Percentiles rank a stretch among this genome's conserved stretches.
phyloP scores from a whole-genome alignment of 2,113 vertebrate species.

The Xiphorhynchus elegans region DNA sequence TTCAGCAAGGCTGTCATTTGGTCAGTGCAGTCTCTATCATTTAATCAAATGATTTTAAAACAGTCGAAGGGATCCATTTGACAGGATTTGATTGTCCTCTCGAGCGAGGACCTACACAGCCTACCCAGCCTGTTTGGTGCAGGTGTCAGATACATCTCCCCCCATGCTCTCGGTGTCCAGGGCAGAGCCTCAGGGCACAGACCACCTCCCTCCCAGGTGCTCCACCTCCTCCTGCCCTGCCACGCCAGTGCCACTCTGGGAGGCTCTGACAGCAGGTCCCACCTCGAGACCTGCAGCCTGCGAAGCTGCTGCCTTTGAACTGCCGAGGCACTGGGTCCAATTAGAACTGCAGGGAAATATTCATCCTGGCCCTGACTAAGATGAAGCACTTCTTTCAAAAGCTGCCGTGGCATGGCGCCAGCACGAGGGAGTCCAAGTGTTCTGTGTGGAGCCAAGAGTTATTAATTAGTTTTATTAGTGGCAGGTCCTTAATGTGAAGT shows the following conservation, averaged over 20 bases:
- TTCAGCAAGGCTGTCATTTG: slow-evolving; percentile 35
- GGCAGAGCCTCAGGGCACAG: not conserved
- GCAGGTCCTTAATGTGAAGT: slow-evolving; percentile 85
- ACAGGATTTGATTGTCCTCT: not conserved
- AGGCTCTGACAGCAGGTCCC: not conserved
- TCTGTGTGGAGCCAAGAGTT: slow-evolving; percentile 83
- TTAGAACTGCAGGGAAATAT: slow-evolving; percentile 89
- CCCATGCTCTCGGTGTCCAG: not conserved
- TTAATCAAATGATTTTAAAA: not conserved
- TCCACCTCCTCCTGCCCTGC: not conserved
- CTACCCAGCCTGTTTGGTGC: not conserved
- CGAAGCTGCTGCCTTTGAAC: slow-evolving; percentile 81
- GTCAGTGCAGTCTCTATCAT: not conserved
- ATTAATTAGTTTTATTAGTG: slow-evolving; percentile 93
- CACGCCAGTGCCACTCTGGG: not conserved
- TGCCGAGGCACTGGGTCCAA: slow-evolving; percentile 91
- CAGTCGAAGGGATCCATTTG: not conserved
- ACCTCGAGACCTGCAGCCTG: slow-evolving; percentile 63
- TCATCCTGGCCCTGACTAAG: slow-evolving; percentile 91
- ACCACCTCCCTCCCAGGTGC: accelerated
- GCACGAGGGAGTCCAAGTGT: slow-evolving; percentile 80
- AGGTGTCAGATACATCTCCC: not conserved
- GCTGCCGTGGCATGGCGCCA: slow-evolving; percentile 82
- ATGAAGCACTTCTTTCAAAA: slow-evolving; percentile 91
- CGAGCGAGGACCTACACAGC: accelerated